These are phyloP conservation scores for Thera britannica DNA, from an alignment of 2,888 invertebrate species.

Conservation along the genomic window DNA sequence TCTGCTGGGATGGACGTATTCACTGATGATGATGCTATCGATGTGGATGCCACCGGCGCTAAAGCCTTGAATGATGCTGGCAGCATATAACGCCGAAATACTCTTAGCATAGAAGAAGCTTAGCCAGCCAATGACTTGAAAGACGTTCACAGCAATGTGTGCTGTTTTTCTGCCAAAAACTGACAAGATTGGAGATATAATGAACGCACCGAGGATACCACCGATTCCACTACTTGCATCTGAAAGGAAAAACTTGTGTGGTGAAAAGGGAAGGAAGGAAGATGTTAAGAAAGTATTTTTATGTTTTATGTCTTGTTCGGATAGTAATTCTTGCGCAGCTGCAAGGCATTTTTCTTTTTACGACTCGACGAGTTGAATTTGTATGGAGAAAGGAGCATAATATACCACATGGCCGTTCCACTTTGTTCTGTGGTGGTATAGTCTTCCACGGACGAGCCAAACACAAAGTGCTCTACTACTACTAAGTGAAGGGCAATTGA, in stretches of 20 bases:
- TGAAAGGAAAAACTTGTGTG: slow-evolving; percentile 31
- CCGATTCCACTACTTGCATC: slow-evolving; percentile 53
- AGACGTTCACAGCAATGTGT: slow-evolving; percentile 39
- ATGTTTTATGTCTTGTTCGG: no score
- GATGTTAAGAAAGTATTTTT: no score
- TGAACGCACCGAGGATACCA: slow-evolving; percentile 50
- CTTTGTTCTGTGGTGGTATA: no score
- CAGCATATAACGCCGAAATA: slow-evolving; percentile 45
- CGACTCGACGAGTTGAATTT: no score
- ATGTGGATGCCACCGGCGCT: slow-evolving; percentile 50
- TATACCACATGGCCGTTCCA: no score
- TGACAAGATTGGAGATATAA: slow-evolving; percentile 53
- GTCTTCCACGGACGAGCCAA: no score
- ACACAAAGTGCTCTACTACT: no score
- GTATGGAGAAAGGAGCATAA: no score
- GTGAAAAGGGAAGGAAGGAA: neutral
- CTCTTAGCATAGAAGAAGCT: slow-evolving; percentile 48
- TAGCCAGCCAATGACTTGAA: slow-evolving; percentile 49
- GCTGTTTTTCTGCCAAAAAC: slow-evolving; percentile 51
- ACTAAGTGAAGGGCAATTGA: neutral
- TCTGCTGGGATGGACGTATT: slow-evolving; percentile 52
- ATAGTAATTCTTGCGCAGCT: no score
- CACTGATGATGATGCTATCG: slow-evolving; percentile 49
- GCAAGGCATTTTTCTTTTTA: no score
- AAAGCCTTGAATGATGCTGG: slow-evolving; percentile 54